Evolutionary conservation across 1,140 invertebrate species (phyloP).

Genomic region (Pogonomyrmex californicus): DNA sequence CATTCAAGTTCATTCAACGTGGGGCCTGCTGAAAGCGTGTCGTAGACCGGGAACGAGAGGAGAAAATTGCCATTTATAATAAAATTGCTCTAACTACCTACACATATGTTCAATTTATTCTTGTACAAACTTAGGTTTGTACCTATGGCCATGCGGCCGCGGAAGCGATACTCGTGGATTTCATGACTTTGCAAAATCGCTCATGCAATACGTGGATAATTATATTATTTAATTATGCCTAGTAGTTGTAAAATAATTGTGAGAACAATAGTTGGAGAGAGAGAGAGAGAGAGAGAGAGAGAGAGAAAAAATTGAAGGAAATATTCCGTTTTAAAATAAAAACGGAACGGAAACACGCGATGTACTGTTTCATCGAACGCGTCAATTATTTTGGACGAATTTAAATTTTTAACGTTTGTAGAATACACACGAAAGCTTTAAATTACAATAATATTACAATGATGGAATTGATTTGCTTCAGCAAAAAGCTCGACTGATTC

Average conservation of each 20-base stretch:
- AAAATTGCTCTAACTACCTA: constrained; percentile 28
- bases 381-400: not conserved
- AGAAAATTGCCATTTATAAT: constrained; percentile 48
- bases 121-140: not conserved
- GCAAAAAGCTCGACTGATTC: not conserved
- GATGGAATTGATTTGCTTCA: not conserved
- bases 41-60: not conserved
- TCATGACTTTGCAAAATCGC: constrained; percentile 12
- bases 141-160: not conserved
- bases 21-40: not conserved
- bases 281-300: too few relatives aligned
- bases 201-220: not conserved
- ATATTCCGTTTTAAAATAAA: too few relatives aligned
- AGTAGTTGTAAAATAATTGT: too few relatives aligned
- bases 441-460: not conserved
- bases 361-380: not conserved
- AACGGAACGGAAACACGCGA: too few relatives aligned
- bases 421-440: not conserved
- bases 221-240: not conserved
- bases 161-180: not conserved
- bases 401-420: not conserved
- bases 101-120: constrained; percentile 26
- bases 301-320: too few relatives aligned
- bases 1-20: constrained; percentile 61
- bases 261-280: too few relatives aligned